Conservation (phyloP, 2,113 vertebrate species). For the Manacus vitellinus region DNA sequence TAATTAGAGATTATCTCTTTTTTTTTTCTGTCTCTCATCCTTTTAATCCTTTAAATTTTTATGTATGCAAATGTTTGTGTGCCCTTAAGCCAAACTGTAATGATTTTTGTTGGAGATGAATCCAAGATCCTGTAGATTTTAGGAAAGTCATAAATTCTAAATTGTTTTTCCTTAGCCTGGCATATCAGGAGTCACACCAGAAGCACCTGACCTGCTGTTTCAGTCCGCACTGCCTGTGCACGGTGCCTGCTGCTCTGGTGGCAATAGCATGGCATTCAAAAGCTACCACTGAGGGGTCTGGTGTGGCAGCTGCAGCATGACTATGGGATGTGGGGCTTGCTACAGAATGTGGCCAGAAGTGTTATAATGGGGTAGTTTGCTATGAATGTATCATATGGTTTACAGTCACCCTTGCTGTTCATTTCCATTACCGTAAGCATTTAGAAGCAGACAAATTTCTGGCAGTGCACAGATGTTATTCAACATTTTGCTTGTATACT, state of each 20-base stretch:
- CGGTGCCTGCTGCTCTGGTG: background rate
- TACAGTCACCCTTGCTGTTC: background rate
- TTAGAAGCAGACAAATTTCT: background rate
- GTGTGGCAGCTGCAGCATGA: background rate
- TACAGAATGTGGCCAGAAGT: background rate
- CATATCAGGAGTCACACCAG: background rate
- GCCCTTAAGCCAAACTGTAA: background rate
- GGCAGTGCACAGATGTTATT: background rate
- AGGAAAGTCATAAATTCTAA: background rate
- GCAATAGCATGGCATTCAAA: background rate
- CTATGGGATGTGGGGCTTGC: background rate
- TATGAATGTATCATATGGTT: background rate
- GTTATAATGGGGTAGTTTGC: background rate
- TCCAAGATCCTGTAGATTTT: background rate
- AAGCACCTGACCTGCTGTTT: accelerated
- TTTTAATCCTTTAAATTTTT: background rate
- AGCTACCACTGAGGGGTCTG: background rate
- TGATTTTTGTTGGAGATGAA: background rate
- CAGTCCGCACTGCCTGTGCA: accelerated
- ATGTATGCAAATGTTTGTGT: background rate
- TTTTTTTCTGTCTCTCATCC: background rate
- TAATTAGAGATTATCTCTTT: background rate
- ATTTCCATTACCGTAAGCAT: background rate
- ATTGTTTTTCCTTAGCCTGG: background rate
- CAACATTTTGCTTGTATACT: background rate